Evolutionary conservation across 2,113 vertebrate species (phyloP).

Genomic region (Collichthys lucidus): DNA sequence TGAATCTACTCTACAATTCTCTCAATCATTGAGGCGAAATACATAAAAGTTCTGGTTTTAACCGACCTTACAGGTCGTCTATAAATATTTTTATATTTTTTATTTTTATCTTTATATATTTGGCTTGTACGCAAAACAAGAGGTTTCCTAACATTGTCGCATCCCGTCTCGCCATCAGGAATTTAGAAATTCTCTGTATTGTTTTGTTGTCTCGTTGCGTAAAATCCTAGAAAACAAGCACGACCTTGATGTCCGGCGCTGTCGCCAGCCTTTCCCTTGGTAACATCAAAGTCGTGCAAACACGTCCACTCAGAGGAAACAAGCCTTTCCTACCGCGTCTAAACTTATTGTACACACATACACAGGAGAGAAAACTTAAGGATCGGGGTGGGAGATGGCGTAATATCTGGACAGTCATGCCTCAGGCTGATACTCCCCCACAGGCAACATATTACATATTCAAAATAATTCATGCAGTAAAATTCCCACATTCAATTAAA

Average conservation of each 20-base stretch:
- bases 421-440: slow-evolving; percentile 2
- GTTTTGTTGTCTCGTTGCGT: background rate
- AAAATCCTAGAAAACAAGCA: slow-evolving; percentile 18
- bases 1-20: too few relatives aligned
- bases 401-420: background rate
- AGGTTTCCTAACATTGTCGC: background rate
- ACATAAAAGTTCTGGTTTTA: too few relatives aligned
- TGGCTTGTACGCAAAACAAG: too few relatives aligned
- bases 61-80: too few relatives aligned
- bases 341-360: background rate
- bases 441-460: slow-evolving; percentile 34
- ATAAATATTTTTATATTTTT: too few relatives aligned
- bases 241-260: slow-evolving; percentile 24
- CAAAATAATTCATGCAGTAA: slow-evolving; percentile 12
- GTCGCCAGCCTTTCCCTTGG: slow-evolving; percentile 21
- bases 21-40: too few relatives aligned
- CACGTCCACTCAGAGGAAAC: slow-evolving; percentile 9
- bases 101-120: too few relatives aligned
- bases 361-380: background rate
- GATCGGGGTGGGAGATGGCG: too few relatives aligned
- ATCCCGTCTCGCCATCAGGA: background rate
- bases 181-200: slow-evolving; percentile 12
- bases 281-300: slow-evolving; percentile 41
- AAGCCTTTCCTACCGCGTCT: background rate
- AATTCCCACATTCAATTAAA: background rate